These are phyloP conservation scores for Nyctibius bracteatus DNA, from an alignment of 2,113 vertebrate species.

Conservation along the genomic window DNA sequence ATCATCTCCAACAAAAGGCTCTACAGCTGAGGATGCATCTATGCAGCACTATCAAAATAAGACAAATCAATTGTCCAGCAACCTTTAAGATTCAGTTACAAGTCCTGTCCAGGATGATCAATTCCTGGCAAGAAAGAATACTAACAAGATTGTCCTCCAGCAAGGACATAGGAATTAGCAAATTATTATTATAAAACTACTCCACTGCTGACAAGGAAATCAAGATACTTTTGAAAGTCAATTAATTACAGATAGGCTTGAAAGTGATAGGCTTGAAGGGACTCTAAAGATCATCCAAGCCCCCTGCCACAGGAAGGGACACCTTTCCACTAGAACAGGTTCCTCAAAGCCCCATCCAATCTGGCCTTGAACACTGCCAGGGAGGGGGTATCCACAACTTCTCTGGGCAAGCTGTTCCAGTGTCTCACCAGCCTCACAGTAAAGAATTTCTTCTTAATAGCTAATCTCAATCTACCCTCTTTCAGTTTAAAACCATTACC, in stretches of 20 bases:
- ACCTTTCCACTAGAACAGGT: too few relatives aligned
- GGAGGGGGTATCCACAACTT: too few relatives aligned
- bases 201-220: not conserved
- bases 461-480: too few relatives aligned
- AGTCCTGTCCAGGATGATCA: not conserved
- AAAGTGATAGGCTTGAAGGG: too few relatives aligned
- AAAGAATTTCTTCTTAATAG: too few relatives aligned
- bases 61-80: not conserved
- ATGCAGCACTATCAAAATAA: not conserved
- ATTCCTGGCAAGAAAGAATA: not conserved
- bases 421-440: too few relatives aligned
- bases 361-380: too few relatives aligned
- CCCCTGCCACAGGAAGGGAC: too few relatives aligned
- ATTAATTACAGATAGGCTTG: not conserved
- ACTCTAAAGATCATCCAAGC: too few relatives aligned
- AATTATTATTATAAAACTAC: not conserved
- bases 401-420: too few relatives aligned
- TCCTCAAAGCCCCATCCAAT: too few relatives aligned
- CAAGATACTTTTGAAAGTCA: not conserved
- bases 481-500: too few relatives aligned
- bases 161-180: not conserved
- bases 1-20: not conserved
- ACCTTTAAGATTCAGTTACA: not conserved
- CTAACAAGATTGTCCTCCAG: not conserved
- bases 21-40: not conserved